These are phyloP conservation scores for Peromyscus aztecus DNA, from an alignment of 2,797 vertebrate species.

Conservation along the genomic window DNA sequence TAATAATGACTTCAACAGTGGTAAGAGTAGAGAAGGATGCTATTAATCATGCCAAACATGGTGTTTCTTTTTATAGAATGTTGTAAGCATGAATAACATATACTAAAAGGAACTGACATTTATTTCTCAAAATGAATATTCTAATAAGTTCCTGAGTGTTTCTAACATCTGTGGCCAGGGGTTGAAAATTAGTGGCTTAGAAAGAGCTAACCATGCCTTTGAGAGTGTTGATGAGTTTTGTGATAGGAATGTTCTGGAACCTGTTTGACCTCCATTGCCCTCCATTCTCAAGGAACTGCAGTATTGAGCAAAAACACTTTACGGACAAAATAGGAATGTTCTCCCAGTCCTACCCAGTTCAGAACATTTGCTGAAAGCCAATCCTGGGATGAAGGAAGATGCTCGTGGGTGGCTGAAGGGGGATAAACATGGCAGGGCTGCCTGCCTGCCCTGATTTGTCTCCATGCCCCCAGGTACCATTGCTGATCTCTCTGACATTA, in stretches of 20 bases:
- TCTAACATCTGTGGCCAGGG: not conserved
- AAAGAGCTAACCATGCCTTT: not conserved
- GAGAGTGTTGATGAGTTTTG: not conserved
- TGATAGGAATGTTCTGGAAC: not conserved
- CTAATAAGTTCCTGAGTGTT: not conserved
- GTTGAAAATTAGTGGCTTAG: not conserved
- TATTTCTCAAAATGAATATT: not conserved
- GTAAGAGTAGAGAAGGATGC: not conserved
- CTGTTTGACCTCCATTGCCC: not conserved
- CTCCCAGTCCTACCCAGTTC: not conserved
- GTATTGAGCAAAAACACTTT: not conserved
- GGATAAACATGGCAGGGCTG: fast-evolving
- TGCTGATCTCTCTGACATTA: not conserved
- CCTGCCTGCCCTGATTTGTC: not conserved
- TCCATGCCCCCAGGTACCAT: not conserved
- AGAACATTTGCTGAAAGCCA: not conserved
- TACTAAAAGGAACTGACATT: not conserved
- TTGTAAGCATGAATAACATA: not conserved
- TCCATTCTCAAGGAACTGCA: not conserved
- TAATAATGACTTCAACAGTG: not conserved
- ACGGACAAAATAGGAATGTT: not conserved
- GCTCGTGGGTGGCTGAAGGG: not conserved
- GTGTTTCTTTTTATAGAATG: not conserved
- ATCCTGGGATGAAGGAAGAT: not conserved
- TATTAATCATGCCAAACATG: not conserved